Conservation (phyloP, 2,797 vertebrate genomes). For the Darevskia mixta region DNA sequence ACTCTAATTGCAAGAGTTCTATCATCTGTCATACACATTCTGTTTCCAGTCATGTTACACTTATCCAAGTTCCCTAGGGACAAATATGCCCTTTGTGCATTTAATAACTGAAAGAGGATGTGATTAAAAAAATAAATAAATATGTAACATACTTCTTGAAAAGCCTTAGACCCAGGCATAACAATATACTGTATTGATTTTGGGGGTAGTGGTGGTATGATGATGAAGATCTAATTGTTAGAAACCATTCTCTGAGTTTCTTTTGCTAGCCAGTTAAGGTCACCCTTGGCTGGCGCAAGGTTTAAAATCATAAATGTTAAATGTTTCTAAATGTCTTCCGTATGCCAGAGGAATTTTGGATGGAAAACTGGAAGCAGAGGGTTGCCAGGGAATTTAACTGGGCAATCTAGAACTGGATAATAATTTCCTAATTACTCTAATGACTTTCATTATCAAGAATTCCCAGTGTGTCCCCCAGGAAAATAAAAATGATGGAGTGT, state of each 20-base stretch:
- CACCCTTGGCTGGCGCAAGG: slow-evolving; percentile 42
- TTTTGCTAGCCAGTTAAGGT: slow-evolving; percentile 56
- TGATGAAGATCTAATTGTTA: slow-evolving; percentile 39
- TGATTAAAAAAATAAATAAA: too few species aligned
- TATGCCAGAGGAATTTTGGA: slow-evolving; percentile 63
- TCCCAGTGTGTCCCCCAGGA: slow-evolving; percentile 56
- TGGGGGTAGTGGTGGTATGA: slow-evolving; percentile 1
- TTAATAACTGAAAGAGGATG: too few species aligned
- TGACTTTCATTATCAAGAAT: slow-evolving; percentile 71
- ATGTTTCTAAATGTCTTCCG: slow-evolving; percentile 59
- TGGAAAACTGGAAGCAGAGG: slow-evolving; percentile 63
- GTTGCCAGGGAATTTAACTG: slow-evolving; percentile 59
- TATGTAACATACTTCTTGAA: slow-evolving; percentile 2
- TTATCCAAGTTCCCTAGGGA: neutral
- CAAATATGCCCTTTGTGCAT: slow-evolving; percentile 34
- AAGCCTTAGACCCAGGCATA: slow-evolving; percentile 15
- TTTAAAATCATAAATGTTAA: slow-evolving; percentile 55
- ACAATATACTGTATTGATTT: neutral
- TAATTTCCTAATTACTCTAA: slow-evolving; percentile 74
- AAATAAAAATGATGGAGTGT: slow-evolving; percentile 52
- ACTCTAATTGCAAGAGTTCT: slow-evolving; percentile 21
- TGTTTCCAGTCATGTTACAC: slow-evolving; percentile 63
- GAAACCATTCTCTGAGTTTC: slow-evolving; percentile 30
- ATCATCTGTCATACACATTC: slow-evolving; percentile 6
- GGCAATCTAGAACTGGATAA: slow-evolving; percentile 61